Evolutionary conservation across 1,140 invertebrate genomes (phyloP).

Genomic region (Hypsibius dujardini): DNA sequence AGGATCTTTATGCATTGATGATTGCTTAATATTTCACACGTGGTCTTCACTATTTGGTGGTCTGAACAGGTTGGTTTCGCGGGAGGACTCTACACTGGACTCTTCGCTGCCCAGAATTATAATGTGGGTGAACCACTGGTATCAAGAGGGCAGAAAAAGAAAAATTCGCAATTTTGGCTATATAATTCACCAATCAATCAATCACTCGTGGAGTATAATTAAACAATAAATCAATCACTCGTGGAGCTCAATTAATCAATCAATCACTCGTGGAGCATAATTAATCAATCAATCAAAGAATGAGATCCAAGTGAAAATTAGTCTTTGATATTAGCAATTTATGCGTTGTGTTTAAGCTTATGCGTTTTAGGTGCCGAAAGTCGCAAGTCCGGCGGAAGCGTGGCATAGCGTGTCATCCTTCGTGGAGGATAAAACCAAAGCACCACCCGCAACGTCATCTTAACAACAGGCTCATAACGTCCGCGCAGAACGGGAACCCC

Average conservation of each 20-base stretch:
- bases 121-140: neutral
- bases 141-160: neutral
- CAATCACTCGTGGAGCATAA: neutral
- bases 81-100: conserved; percentile 6
- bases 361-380: neutral
- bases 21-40: neutral
- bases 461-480: too few relatives aligned
- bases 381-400: neutral
- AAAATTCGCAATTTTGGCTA: neutral
- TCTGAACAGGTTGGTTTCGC: conserved; percentile 9
- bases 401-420: neutral
- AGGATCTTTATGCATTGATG: neutral
- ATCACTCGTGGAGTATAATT: neutral
- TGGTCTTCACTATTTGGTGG: neutral
- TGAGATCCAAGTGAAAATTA: too few relatives aligned
- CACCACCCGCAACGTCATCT: neutral
- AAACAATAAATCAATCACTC: neutral
- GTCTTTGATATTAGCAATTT: too few relatives aligned
- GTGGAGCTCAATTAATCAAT: neutral
- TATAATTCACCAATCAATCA: neutral
- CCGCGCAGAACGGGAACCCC: too few relatives aligned
- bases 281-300: neutral
- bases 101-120: conserved; percentile 9
- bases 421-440: neutral
- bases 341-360: too few relatives aligned